Evolutionary conservation across 2,113 vertebrate species (phyloP).

Genomic region (Sapajus apella): DNA sequence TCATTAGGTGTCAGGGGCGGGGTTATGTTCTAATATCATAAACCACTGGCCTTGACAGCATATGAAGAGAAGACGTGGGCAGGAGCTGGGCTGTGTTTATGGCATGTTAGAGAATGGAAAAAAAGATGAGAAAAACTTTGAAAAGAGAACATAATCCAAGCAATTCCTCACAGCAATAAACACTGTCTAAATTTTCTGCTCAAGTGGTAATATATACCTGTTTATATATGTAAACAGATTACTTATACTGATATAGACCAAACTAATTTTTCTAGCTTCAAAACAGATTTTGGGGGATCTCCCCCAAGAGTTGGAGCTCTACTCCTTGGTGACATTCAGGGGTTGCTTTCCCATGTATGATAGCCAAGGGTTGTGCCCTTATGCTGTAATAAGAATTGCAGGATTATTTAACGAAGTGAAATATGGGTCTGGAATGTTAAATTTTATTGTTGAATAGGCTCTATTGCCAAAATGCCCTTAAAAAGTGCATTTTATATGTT

Average conservation of each 20-base stretch:
- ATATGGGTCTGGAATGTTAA: conserved; percentile 18
- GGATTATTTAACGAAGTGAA: conserved; percentile 16
- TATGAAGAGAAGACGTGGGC: neutral
- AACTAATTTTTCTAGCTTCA: conserved; percentile 21
- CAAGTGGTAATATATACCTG: neutral
- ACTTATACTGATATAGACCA: neutral
- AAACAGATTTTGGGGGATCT: conserved; percentile 26
- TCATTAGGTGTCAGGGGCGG: neutral
- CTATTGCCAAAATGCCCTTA: conserved; percentile 50
- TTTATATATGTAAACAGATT: neutral
- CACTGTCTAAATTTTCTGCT: neutral
- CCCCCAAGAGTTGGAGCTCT: neutral
- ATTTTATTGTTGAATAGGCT: conserved; percentile 23
- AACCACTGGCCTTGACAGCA: neutral
- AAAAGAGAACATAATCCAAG: conserved; percentile 10
- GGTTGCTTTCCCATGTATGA: rapidly evolving
- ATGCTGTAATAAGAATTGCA: neutral
- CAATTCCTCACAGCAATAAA: conserved; percentile 7
- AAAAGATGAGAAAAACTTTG: neutral
- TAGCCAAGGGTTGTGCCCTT: neutral
- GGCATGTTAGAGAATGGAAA: neutral
- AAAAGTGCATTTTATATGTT: conserved; percentile 44
- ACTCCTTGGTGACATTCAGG: conserved; percentile 15
- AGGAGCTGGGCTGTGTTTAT: neutral
- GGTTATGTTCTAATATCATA: neutral